A percentile compares a stretch with the other conserved stretches of the same genome.
Evolutionary conservation across 1,140 invertebrate species (phyloP).

Genomic region (Bradysia coprophila): DNA sequence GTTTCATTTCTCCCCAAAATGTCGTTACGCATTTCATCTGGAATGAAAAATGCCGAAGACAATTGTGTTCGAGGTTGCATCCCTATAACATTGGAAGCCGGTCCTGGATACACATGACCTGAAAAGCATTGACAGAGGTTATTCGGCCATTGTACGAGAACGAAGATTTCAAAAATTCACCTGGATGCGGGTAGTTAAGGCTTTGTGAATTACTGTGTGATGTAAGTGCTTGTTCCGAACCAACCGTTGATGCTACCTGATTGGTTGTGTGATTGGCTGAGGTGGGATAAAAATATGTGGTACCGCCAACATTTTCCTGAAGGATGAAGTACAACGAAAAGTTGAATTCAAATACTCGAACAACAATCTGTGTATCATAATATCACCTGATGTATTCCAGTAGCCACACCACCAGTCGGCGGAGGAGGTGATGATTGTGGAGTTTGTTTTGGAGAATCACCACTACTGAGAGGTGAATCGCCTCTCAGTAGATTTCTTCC

Average conservation of each 20-base stretch:
- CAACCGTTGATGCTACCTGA: constrained; percentile 8
- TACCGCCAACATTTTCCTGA: constrained; percentile 82
- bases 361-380: too few relatives aligned
- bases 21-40: constrained; percentile 54
- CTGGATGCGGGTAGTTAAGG: constrained; percentile 9
- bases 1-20: constrained; percentile 55
- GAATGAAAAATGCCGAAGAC: constrained; percentile 51
- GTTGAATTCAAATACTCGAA: too few relatives aligned
- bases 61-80: constrained; percentile 27
- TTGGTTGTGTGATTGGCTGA: constrained; percentile 21
- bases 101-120: constrained; percentile 20
- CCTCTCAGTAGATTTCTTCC: constrained; percentile 14
- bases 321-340: constrained; percentile 17
- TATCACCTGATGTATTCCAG: constrained; percentile 30
- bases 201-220: neutral
- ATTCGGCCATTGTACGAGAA: too few relatives aligned
- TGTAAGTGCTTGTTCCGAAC: neutral
- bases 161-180: too few relatives aligned
- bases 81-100: constrained; percentile 25
- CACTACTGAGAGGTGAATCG: constrained; percentile 14
- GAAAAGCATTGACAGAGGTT: too few relatives aligned
- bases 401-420: constrained; percentile 21
- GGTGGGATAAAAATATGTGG: constrained; percentile 78
- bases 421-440: constrained; percentile 19
- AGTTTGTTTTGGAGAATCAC: constrained; percentile 20